Base-by-base conservation (phyloP, 2,113 vertebrate species). In the Platysternon megacephalum region DNA sequence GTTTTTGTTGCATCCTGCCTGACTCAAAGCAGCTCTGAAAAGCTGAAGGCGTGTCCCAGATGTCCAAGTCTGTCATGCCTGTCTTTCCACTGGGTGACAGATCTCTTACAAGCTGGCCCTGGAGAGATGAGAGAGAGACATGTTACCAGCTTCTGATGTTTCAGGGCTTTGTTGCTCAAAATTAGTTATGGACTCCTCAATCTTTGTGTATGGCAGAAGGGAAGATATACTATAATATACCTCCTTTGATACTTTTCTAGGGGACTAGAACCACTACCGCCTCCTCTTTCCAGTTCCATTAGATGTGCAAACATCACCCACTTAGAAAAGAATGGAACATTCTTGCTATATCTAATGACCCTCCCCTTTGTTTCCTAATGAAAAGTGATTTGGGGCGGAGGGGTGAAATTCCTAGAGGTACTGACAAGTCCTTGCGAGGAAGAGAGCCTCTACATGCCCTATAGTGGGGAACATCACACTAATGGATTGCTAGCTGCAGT, bases 21-120 rank as follows among this genome's bases (percentile, higher is more conserved):
- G 90, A 92, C 89, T 97, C 93, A 95, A 93, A 95, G 92, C 76
- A 58, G 86, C 91, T 89, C 90, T 87, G 82, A 96, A 91, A 95
- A 94, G 91, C 5, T 79, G 90, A 85, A 3, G 85, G 85, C 80
- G 21, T 85, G 92, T 94, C 90, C 81, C 82, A 26, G 81, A 6
- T 92, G 87, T 93, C 93, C 16, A 8, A 48, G 48, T 74, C 68
- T 91, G 93, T 97, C 44, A 29, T 42, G 52, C 68, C 76, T 96
- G 21, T 95, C 91, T 94, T 58, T 89, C 65, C 72, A 39, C 68
- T 53, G 74, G 55, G 72, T 95, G 78, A 76, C 74, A 80, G 93
- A 87, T 72, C 46, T 88, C 76, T 58, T 13, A 87, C 91, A 65
- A 72, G 39, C 74, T 95, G 90, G 91, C 93, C 94, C 97, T 98